Evolutionary conservation across 2,888 invertebrate species (phyloP).

Genomic region (Agelastica alni): DNA sequence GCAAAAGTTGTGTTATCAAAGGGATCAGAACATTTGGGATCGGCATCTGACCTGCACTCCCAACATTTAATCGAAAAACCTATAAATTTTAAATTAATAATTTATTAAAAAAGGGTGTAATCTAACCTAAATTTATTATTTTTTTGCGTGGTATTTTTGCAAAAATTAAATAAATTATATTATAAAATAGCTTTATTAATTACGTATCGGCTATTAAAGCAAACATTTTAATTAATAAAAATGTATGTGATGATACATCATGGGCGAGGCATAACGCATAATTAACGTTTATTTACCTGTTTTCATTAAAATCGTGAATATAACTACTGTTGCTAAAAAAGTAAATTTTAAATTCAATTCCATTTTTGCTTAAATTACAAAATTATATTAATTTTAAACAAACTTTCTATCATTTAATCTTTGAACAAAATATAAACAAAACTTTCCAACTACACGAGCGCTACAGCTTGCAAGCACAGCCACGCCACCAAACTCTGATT

Average conservation of each 20-base stretch:
- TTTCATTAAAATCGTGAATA: slow-evolving; percentile 25
- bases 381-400: too few species aligned
- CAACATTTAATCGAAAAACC: slow-evolving; percentile 81
- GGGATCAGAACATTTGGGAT: slow-evolving; percentile 89
- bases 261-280: slow-evolving; percentile 20
- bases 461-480: too few species aligned
- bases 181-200: too few species aligned
- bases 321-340: slow-evolving; percentile 25
- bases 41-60: slow-evolving; percentile 86
- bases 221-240: too few species aligned
- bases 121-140: slow-evolving; percentile 8
- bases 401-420: too few species aligned
- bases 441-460: neutral
- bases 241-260: slow-evolving; percentile 8
- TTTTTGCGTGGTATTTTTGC: too few species aligned
- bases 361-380: too few species aligned
- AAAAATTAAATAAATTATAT: too few species aligned
- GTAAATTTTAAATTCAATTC: slow-evolving; percentile 17
- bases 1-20: slow-evolving; percentile 89
- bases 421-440: neutral
- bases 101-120: slow-evolving; percentile 12
- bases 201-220: too few species aligned
- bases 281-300: slow-evolving; percentile 25
- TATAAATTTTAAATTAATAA: slow-evolving; percentile 50
- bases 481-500: too few species aligned